Base-by-base conservation (phyloP, 1,140 invertebrate genomes). In the Lordiphosa stackelbergi region DNA sequence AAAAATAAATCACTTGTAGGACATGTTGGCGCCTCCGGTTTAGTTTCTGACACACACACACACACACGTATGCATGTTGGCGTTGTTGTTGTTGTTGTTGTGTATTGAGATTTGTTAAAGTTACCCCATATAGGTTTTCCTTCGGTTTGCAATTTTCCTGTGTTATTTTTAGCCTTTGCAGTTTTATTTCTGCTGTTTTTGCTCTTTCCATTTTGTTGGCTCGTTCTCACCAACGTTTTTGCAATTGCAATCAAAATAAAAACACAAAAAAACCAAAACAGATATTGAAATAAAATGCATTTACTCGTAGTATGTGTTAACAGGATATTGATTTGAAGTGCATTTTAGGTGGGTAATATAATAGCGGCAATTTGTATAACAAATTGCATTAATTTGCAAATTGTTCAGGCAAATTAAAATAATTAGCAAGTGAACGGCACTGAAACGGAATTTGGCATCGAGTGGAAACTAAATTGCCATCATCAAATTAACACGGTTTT, bases 1-100 rank as follows among this genome's bases (percentile, higher is more conserved):
- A 83, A 83, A 83, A 83, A 83, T 83, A 83, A 83, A 83, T 83
- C 77, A 83, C 77, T 83, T 83, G 72, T 83, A 83, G 77, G 77
- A 83, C 77, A 83, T 83, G 77, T 77, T 83, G 77, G 77, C 77
- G 77, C 77, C 77, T 84, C 77, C 77, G 77, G 77, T 83, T 83
- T 84, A 83, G 75, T 78, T 78, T 73, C 36, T 22, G 47, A 56
- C 53, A 60, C 34, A 53, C 35, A 42, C 42, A 45, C 24, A 36
- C 41, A 54, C 19, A 55, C 41, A 38, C 35, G 47, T 24, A 24
- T 9, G n/a, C 1, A 55, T 41, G 60, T 34, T 55, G 61, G 45
- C 38, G 37, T 45, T 13, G 24, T 24, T 22, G 13, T 35, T 35
- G 13, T n/a, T 61, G 49, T 66, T 69, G 73, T 74, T 81, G 71